Base-by-base conservation (phyloP, 2,797 vertebrate species). In the Anas capensis region DNA sequence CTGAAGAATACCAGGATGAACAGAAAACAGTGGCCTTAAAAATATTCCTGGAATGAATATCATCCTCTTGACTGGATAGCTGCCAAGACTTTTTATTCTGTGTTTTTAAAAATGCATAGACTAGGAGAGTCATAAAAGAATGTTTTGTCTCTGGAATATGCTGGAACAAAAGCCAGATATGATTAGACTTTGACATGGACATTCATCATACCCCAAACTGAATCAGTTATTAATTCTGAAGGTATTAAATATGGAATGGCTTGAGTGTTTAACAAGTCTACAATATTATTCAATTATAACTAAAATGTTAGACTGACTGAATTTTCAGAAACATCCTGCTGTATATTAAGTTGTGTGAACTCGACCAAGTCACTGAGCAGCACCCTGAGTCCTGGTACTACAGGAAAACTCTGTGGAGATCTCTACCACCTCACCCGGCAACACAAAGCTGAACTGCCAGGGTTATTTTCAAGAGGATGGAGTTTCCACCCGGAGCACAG, bases 201-300 rank as follows among this genome's bases (percentile, higher is more conserved):
- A 95, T 97, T 96, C 82, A 97, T 97, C 96, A 95, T 92, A 78
- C 95, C 92, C 78, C 75, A 94, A 10, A 86, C 77, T 73, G 76
- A 95, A 93, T 84, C 92, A 89, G 95, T 96, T 94, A 96, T 96
- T 96, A 95, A 90, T 94, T 97, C 90, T 94, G 90, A 95, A 96
- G 86, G 84, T 88, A 93, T 95, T 89, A 96, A 91, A 95, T 83
- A 76, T 36, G 79, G 70, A 88, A 88, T 27, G 61, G 31, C 17
- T 42, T 78, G 68, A 86, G 88, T 56, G 69, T 96, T 89, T 96
- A 96, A 95, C 61, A 85, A 87, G 77, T 90, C 90, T 79, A 49
- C 80, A 86, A 34, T 78, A 75, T 86, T 94, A 84, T 73, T 93
- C 88, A 92, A 65, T 90, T 91, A 71, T 68, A 95, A 91, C 80